These are phyloP conservation scores for Takifugu bimaculatus DNA, from an alignment of 2,113 vertebrate genomes.

Conservation along the genomic window DNA sequence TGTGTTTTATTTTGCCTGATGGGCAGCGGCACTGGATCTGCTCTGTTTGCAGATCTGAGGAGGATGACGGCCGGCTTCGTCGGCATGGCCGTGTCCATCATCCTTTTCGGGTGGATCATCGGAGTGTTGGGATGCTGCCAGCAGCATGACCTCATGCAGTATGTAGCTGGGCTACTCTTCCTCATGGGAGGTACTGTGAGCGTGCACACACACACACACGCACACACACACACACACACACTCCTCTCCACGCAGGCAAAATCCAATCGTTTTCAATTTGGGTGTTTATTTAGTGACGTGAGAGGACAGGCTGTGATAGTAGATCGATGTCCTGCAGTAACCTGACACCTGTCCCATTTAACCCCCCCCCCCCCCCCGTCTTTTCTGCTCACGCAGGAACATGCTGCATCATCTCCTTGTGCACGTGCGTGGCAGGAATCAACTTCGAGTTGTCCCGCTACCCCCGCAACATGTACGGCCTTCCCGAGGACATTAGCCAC, in stretches of 20 bases:
- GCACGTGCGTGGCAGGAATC: conserved; percentile 91
- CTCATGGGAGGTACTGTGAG: conserved; percentile 89
- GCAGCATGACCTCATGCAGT: conserved; percentile 93
- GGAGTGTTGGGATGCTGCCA: conserved; percentile 90
- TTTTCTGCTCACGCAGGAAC: conserved; percentile 77
- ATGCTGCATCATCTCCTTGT: conserved; percentile 92
- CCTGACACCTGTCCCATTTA: conserved; percentile 11
- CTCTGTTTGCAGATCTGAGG: conserved; percentile 78
- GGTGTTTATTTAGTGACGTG: no score
- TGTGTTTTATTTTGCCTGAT: not conserved
- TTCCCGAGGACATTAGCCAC: conserved; percentile 93
- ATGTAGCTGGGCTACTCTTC: conserved; percentile 91
- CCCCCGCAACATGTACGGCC: conserved; percentile 87
- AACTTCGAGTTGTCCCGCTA: conserved; percentile 94
- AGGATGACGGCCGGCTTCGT: conserved; percentile 93
- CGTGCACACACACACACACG: conserved; percentile 6
- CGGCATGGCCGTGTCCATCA: conserved; percentile 92
- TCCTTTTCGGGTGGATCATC: conserved; percentile 90
- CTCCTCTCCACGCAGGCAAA: conserved; percentile 22
- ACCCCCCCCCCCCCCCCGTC: conserved; percentile 23
- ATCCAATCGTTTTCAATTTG: conserved; percentile 17
- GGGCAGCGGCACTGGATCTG: no score
- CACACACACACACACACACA: no score
- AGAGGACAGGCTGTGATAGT: not conserved
- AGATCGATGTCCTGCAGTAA: conserved; percentile 34